Base-by-base conservation (phyloP, 1,140 invertebrate genomes). In the Chlorops oryzae region DNA sequence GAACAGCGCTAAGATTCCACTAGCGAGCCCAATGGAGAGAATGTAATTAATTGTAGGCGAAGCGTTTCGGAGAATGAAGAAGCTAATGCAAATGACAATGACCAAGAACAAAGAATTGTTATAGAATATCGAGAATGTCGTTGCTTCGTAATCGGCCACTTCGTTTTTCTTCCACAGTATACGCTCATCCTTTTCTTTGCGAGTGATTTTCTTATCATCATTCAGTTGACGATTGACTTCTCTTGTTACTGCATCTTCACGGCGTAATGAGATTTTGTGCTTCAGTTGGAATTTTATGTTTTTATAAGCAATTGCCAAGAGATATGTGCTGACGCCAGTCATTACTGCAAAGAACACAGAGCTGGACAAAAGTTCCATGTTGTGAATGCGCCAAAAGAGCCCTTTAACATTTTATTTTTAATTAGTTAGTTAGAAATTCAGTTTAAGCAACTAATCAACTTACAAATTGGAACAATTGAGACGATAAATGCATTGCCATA, bases 91-190 rank as follows among this genome's bases (percentile, higher is more conserved):
- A 51, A 99, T 91, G n/a, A 98, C 85, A 40, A 98, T 80, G 24
- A 92, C 88, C 70, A 98, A 78, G 76, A 95, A 99, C 38, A 99
- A 73, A 20, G 95, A 90, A 73, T 99, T 99, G 76, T 98, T 99
- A 80, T 98, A 98, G 77, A 99, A 99, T 61, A 99, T 98, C 28
- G 95, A 92, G 71, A 96, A 98, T 6, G 93, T 97, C 24, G 95
- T 99, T 0, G 96, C 94, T 79, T 99, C 95, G 74, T 96, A 98
- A 72, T 99, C 96, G 24, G 96, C 95, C 13, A 99, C 95, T 80
- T 99, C 96, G 76, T 98, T 99, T 75, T 98, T 98, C 76, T 98
- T 98, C 94, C 95, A 98, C 45, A 98, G 73, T 54, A 96, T 92
- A 62, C 90, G 89, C 72, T 98, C 95, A 73, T 98, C 94, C 73